Evolutionary conservation across 2,888 invertebrate genomes (phyloP), one percentile per base, ranked within the genome.

Genomic region (Heliconius erato): DNA sequence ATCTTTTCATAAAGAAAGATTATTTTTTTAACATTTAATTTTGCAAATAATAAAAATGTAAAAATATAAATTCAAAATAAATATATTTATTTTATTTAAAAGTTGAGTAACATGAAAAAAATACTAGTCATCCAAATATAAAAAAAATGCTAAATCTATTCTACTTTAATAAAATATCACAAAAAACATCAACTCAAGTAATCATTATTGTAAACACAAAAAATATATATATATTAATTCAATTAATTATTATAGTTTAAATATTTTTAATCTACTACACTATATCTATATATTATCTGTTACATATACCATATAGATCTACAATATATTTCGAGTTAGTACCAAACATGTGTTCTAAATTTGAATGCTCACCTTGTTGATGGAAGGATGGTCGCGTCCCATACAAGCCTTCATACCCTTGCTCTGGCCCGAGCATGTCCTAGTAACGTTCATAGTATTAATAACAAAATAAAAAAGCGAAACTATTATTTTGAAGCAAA

Each of bases 341-440:
- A 88, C 83, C 90, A 91, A 91, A 90, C 89, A 28, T 87, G 85
- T 83, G 87, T 88, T 88, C 85, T 59, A 69, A 82, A 44, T 79
- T 86, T 82, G 69, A 44, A 54, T 71, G 86, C 93, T 97, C 98
- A 98, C 98, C 98, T 98, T 97, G 98, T 88, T 98, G 98, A 91
- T 98, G 98, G 96, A 98, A 98, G 89, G 98, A 98, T 89, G 98
- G 98, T 92, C 98, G 98, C 94, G 98, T 98, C 91, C 98, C 98
- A 96, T 99, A 99, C 97, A 98, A 97, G 94, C 98, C 98, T 94
- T 99, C 99, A 96, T 98, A 99, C 91, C 98, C 97, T 96, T 98
- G 98, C 94, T 99, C 99, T 90, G 98, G 98, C 92, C 97, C 98
- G 95, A 98, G 97, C 97, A 98, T 98, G 95, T 98, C 99, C 98